Percentiles rank a stretch among this genome's conserved stretches.
phyloP scores from a whole-genome alignment of 1,140 invertebrate genomes.

The Hyphantria cunea region DNA sequence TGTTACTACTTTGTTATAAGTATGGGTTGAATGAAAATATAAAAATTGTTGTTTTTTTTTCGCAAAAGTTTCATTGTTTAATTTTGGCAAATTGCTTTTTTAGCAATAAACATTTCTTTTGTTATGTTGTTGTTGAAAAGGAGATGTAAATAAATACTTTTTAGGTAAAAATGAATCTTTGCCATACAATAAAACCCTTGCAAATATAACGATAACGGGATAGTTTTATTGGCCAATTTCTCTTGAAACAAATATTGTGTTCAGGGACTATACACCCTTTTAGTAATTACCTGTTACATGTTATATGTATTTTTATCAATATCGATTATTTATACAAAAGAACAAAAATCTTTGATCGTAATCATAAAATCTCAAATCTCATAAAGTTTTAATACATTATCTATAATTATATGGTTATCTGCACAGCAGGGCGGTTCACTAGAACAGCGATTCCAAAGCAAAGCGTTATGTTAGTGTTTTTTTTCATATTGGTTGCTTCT shows the following conservation, averaged over 20 bases:
- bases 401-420: conserved; percentile 2
- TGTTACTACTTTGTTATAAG: conserved; percentile 64
- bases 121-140: conserved; percentile 11
- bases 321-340: no score
- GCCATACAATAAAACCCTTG: conserved; percentile 9
- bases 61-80: conserved; percentile 48
- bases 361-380: background rate
- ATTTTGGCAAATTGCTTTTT: conserved; percentile 48
- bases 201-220: conserved; percentile 20
- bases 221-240: conserved; percentile 7
- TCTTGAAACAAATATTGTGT: background rate
- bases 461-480: conserved; percentile 33
- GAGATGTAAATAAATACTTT: conserved; percentile 15
- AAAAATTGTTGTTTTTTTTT: conserved; percentile 54
- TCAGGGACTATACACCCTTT: background rate
- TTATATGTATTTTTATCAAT: no score
- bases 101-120: conserved; percentile 41
- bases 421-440: conserved; percentile 58
- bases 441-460: conserved; percentile 39
- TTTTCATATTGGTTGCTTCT: conserved; percentile 50
- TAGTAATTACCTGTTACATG: no score
- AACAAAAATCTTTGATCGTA: no score
- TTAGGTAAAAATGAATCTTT: conserved; percentile 20
- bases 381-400: conserved; percentile 15
- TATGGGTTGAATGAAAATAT: conserved; percentile 49